Evolutionary conservation across 2,113 vertebrate genomes (phyloP).

Genomic region (Zosterops pallidus): DNA sequence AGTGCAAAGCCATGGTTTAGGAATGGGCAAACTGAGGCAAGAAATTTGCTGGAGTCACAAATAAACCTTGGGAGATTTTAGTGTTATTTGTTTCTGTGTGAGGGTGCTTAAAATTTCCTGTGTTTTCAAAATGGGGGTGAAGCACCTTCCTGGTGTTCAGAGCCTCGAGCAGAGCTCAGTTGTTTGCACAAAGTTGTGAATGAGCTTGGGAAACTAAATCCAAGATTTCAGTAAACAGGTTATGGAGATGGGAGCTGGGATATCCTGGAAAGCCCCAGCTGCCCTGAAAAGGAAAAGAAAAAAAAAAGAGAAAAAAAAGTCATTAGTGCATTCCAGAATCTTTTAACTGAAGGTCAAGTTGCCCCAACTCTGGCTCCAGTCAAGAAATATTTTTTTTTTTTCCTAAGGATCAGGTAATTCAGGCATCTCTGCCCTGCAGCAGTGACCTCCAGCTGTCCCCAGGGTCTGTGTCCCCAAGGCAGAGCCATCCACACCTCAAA

Average conservation of each 20-base stretch:
- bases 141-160: neutral
- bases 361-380: neutral
- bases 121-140: neutral
- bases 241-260: neutral
- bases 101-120: neutral
- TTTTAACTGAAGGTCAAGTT: neutral
- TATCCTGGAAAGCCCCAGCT: slow-evolving; percentile 46
- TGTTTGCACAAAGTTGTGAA: neutral
- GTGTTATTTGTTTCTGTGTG: neutral
- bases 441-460: neutral
- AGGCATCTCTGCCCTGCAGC: neutral
- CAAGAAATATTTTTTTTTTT: neutral
- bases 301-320: neutral
- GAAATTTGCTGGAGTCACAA: neutral
- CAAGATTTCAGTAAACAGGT: neutral
- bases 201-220: slow-evolving; percentile 27
- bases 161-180: rapidly evolving
- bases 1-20: rapidly evolving
- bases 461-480: neutral
- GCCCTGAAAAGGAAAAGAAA: neutral
- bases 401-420: neutral
- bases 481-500: neutral
- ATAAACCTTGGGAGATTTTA: neutral
- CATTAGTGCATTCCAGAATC: neutral
- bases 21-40: neutral